Evolutionary conservation across 2,797 vertebrate species (phyloP), one percentile per base, ranked within the genome.

Genomic region (Muraenolepis orangiensis): DNA sequence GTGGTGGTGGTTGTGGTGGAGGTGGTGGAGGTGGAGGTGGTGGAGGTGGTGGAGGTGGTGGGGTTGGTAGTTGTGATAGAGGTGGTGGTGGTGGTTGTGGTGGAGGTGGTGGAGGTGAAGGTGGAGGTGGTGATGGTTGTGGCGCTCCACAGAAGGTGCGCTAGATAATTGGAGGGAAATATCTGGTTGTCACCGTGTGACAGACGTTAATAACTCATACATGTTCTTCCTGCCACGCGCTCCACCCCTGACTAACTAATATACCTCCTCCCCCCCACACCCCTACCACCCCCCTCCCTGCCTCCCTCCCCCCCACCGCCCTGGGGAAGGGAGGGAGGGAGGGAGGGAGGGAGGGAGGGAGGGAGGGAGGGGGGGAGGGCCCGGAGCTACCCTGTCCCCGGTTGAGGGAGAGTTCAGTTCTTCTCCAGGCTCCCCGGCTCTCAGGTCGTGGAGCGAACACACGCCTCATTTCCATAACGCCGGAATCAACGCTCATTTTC

Each of bases 371-470:
- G 82, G 77, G 74, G 75, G 40, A 82, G 61, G 10, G 85, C 91
- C 86, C 80, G 80, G 66, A 89, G 92, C 91, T 90, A 91, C 82
- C 72, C n/a, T 75, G 77, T 8, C 29, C 29, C 79, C 67, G 71
- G 92, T 89, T 93, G 90, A 94, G 79, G 71, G 8, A 91, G 72
- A 93, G 92, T 93, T 94, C 90, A 93, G 70, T 76, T 78, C 78
- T 84, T 80, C 76, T 82, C 73, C 74, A 71, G 20, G 32, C 73
- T 82, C 76, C 75, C 66, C 74, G 36, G 32, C 77, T 57, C 77
- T 57, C 12, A 0, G 26, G 36, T 66, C 81, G 5, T 6, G 46
- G n/a, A 51, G 46, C 20, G 5, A 20, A 51, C 42, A 51, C 42
- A 77, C 38, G 28, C 46, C 51, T 42, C 28, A 26, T 66, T 26